Percentiles rank a stretch among this genome's conserved stretches.
These are phyloP conservation scores for Panurus biarmicus DNA, from an alignment of 2,113 vertebrate species.

Conservation along the genomic window DNA sequence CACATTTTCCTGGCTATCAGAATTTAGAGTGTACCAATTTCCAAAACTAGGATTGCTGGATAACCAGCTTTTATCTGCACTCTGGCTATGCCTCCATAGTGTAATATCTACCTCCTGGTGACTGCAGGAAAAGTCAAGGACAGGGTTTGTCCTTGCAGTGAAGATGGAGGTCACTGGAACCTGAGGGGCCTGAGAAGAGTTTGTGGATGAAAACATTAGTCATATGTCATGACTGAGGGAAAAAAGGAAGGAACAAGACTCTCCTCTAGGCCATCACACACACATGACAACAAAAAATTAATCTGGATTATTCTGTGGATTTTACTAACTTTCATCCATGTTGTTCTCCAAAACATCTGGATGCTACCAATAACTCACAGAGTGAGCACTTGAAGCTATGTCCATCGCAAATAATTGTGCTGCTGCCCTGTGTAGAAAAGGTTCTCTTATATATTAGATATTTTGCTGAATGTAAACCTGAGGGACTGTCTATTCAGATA, in stretches of 20 bases:
- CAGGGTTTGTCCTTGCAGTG: background rate
- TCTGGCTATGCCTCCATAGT: fast-evolving
- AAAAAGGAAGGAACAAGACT: background rate
- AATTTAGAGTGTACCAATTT: background rate
- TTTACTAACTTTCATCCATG: background rate
- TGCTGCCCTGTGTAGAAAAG: background rate
- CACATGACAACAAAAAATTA: background rate
- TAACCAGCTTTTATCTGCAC: background rate
- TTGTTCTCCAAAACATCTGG: background rate
- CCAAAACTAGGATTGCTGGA: background rate
- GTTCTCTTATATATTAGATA: background rate
- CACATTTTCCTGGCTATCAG: background rate
- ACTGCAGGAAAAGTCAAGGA: background rate
- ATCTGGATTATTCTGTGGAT: background rate
- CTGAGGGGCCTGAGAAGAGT: background rate
- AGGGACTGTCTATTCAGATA: background rate
- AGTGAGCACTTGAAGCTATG: background rate
- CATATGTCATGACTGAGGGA: background rate
- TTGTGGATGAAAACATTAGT: background rate
- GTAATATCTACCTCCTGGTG: background rate
- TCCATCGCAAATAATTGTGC: background rate
- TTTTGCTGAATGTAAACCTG: background rate
- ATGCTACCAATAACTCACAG: background rate
- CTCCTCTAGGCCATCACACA: background rate
- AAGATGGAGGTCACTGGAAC: background rate